Evolutionary conservation across 2,113 vertebrate species (phyloP).

Genomic region (Odontophorus gujanensis): DNA sequence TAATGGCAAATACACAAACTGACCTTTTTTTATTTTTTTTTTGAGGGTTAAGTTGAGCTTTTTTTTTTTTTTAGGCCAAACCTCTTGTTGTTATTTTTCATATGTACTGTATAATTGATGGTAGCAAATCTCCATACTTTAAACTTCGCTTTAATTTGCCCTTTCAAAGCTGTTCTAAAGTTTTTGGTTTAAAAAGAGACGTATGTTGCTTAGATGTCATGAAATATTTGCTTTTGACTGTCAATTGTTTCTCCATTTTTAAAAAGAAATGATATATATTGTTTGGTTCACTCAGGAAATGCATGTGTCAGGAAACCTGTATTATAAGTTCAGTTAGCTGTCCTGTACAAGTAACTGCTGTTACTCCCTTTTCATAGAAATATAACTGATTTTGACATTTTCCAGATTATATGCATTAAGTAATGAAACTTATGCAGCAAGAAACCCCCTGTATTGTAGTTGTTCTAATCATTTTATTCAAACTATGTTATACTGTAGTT

Average conservation of each 20-base stretch:
- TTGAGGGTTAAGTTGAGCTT: conserved; percentile 36
- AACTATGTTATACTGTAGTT: conserved; percentile 79
- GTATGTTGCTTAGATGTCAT: conserved; percentile 70
- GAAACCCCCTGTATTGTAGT: conserved; percentile 78
- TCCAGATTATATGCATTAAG: conserved; percentile 74
- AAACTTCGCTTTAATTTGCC: conserved; percentile 74
- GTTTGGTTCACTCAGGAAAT: conserved; percentile 84
- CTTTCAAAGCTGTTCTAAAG: conserved; percentile 56
- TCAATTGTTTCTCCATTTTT: conserved; percentile 74
- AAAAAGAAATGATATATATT: conserved; percentile 64
- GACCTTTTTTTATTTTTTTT: neutral
- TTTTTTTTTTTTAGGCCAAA: neutral
- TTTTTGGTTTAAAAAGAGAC: conserved; percentile 56
- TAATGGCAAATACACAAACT: conserved; percentile 52
- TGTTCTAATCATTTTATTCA: conserved; percentile 81
- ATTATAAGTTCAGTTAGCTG: conserved; percentile 76
- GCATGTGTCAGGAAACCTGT: conserved; percentile 81
- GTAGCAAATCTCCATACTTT: conserved; percentile 67
- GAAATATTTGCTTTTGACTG: conserved; percentile 75
- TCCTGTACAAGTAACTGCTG: conserved; percentile 79
- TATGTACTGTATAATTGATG: conserved; percentile 61
- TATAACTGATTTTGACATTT: conserved; percentile 75
- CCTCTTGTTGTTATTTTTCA: conserved; percentile 28
- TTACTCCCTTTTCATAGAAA: conserved; percentile 76
- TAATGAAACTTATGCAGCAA: conserved; percentile 73